phyloP scores from a whole-genome alignment of 2,888 invertebrate species.

The Calameuta idolon region DNA sequence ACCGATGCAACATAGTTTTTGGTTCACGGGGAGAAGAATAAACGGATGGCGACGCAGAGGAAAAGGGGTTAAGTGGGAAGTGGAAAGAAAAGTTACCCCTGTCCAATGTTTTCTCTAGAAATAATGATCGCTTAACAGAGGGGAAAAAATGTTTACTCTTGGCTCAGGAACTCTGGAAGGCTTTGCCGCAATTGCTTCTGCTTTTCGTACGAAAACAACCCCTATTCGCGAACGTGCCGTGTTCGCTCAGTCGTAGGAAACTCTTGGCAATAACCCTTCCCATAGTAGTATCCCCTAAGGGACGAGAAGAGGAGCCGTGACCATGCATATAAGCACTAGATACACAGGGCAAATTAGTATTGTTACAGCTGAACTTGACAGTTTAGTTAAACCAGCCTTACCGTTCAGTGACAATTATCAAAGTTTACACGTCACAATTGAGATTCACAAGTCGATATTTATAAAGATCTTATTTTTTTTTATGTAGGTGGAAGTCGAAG shows the following conservation, averaged over 20 bases:
- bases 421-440: not conserved
- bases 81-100: not conserved
- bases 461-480: not conserved
- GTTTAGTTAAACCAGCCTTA: not conserved
- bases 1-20: not conserved
- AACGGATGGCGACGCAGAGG: not conserved
- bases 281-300: slow-evolving; percentile 10
- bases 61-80: not conserved
- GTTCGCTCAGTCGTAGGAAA: slow-evolving; percentile 2
- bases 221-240: slow-evolving; percentile 6
- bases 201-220: not conserved
- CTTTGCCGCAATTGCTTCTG: not conserved
- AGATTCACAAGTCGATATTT: not conserved
- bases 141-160: slow-evolving; percentile 17
- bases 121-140: slow-evolving; percentile 1
- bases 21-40: not conserved
- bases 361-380: slow-evolving; percentile 16
- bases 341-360: slow-evolving; percentile 20
- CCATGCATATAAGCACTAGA: slow-evolving; percentile 17
- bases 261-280: slow-evolving; percentile 20
- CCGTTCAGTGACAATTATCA: not conserved
- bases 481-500: slow-evolving; percentile 72
- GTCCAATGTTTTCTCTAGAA: slow-evolving; percentile 1
- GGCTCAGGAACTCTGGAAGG: not conserved
- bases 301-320: slow-evolving; percentile 3